Evolutionary conservation across 2,888 invertebrate genomes (phyloP), one percentile per base, ranked within the genome.

Genomic region (Candidula unifasciata): DNA sequence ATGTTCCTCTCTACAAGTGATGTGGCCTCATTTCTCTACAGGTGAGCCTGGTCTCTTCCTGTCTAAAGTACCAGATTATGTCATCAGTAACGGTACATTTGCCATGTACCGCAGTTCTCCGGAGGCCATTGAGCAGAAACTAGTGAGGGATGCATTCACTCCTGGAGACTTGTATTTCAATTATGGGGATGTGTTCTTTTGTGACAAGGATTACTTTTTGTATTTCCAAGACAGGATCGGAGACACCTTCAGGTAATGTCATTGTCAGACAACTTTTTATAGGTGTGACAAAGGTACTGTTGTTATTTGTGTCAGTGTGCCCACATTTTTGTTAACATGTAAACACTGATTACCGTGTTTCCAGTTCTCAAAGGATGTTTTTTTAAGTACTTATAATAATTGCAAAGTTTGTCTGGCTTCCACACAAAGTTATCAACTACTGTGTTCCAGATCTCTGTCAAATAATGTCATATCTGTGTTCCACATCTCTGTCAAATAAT

Each of bases 81-180:
- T 87, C 2, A 24, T 80, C 24, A 10, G 60, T 18, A 66, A 78
- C 21, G 82, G 79, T 24, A 95, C 97, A 86, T 98, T 99, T 33
- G 66, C 37, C 8, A 82, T 86, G 2, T 99, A 99, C 93, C 92
- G 94, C 76, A 90, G 91, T 2, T 97, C 97, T 16, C 95, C 96
- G 89, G 95, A 95, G 82, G 86, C 85, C 68, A 88, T 85, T 74
- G 96, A 96, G 88, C 98, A 97, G 94, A 99, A 99, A 94, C 94
- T 98, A 76, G 96, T 98, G 0, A 93, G 95, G 3, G 96, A 98
- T 94, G 98, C 98, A 6, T 98, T 98, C 92, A 92, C 93, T 0
- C 96, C 96, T 87, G 99, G 98, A 18, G 99, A 99, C 80, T 37
- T 82, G 10, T 91, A 88, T 80, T 90, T 89, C 86, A 91, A 91